phyloP scores from a whole-genome alignment of 2,113 vertebrate species.

The Ctenomys sociabilis region DNA sequence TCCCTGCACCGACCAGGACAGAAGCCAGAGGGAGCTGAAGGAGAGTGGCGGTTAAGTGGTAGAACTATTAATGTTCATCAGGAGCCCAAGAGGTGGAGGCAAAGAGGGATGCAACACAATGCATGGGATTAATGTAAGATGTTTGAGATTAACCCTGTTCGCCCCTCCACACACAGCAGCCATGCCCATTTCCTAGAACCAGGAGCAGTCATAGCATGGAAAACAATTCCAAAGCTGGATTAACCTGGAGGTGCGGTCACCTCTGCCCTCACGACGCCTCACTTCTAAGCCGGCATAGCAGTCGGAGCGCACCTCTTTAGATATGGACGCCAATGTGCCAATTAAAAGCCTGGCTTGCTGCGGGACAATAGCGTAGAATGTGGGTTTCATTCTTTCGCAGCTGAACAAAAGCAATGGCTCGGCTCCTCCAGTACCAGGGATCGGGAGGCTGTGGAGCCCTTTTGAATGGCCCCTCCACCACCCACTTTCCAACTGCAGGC shows the following conservation, averaged over 20 bases:
- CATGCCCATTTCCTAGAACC: constrained; percentile 12
- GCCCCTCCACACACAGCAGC: constrained; percentile 42
- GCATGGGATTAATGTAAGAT: background rate
- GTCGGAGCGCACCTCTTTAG: constrained; percentile 47
- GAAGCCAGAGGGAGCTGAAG: constrained; percentile 71
- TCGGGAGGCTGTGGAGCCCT: background rate
- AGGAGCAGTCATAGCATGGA: background rate
- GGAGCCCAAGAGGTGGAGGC: constrained; percentile 57
- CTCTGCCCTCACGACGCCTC: background rate
- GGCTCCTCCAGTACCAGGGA: background rate
- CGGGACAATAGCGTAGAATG: constrained; percentile 54
- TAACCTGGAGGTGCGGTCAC: constrained; percentile 56
- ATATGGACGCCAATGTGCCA: constrained; percentile 55
- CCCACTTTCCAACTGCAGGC: background rate
- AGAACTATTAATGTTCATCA: constrained; percentile 78
- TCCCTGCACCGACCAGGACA: constrained; percentile 68
- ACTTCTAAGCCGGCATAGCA: constrained; percentile 42
- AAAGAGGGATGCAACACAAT: constrained; percentile 59
- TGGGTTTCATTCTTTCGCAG: constrained; percentile 14
- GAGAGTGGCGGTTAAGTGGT: constrained; percentile 75
- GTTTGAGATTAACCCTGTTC: constrained; percentile 59
- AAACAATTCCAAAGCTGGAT: constrained; percentile 57
- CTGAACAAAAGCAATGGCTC: constrained; percentile 62
- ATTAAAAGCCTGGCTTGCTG: constrained; percentile 49
- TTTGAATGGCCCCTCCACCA: constrained; percentile 17